Conservation (phyloP, 2,888 invertebrate genomes). For the Tachystola acroxantha region DNA sequence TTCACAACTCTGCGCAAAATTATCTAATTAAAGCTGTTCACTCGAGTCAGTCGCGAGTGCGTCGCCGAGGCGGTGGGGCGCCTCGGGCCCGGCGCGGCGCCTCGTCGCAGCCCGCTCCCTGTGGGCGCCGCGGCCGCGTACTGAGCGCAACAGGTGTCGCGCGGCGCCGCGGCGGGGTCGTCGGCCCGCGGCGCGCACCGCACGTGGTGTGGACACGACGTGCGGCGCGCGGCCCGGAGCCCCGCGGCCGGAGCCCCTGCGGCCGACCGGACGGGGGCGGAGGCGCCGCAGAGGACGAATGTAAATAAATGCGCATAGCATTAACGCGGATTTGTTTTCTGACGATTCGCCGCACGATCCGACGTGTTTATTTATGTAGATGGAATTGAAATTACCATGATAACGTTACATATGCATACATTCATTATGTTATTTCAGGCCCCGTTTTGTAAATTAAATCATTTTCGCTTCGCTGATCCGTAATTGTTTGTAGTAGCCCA, state of each 20-base stretch:
- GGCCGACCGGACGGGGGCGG: neutral
- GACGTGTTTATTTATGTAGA: conserved; percentile 5
- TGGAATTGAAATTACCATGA: conserved; percentile 1
- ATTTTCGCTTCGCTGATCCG: no score
- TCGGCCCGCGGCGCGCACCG: conserved; percentile 7
- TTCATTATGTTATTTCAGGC: no score
- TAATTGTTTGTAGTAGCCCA: no score
- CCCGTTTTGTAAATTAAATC: no score
- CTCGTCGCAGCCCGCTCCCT: neutral
- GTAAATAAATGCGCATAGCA: conserved; percentile 14
- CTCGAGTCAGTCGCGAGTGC: no score
- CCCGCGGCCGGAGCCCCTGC: conserved; percentile 16
- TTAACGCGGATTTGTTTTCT: conserved; percentile 5
- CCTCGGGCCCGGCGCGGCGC: neutral
- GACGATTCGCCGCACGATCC: neutral
- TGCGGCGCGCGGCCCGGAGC: conserved; percentile 8
- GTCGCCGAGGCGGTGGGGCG: no score
- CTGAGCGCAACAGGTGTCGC: conserved; percentile 13
- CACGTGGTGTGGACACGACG: no score
- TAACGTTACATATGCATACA: no score
- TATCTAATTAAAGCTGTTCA: no score
- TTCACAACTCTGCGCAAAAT: no score
- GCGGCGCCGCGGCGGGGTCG: conserved; percentile 8
- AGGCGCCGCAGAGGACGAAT: conserved; percentile 2
- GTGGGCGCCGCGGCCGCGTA: neutral